phyloP scores from a whole-genome alignment of 2,113 vertebrate species.

The Myanophis thanlyinensis region DNA sequence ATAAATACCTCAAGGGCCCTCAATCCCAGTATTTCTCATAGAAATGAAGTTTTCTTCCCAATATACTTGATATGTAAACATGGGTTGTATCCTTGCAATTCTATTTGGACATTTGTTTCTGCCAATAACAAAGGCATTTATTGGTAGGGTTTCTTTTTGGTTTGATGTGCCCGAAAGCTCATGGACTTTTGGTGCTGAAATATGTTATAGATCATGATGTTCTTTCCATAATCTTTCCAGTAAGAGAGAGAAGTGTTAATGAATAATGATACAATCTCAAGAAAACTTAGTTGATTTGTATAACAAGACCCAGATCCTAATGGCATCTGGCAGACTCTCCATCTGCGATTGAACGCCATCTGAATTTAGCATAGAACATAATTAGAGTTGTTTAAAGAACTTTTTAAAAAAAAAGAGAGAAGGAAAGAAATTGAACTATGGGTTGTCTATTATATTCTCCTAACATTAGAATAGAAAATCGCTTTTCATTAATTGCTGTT shows the following conservation, averaged over 20 bases:
- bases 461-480: background rate
- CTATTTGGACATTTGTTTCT: background rate
- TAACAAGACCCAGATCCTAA: background rate
- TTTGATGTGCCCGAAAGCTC: background rate
- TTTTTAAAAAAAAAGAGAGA: background rate
- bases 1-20: background rate
- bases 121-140: background rate
- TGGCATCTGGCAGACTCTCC: background rate
- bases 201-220: background rate
- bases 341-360: rapidly evolving
- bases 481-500: background rate
- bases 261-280: too few relatives aligned
- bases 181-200: background rate
- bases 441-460: background rate
- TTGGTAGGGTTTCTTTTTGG: background rate
- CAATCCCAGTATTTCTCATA: background rate
- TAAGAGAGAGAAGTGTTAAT: background rate
- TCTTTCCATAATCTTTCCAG: background rate
- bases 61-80: background rate
- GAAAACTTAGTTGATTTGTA: background rate
- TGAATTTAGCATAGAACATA: too few relatives aligned
- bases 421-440: background rate
- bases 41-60: background rate
- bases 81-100: background rate
- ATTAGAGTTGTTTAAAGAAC: rapidly evolving